phyloP scores from a whole-genome alignment of 2,888 invertebrate species.

The Elegia similella region DNA sequence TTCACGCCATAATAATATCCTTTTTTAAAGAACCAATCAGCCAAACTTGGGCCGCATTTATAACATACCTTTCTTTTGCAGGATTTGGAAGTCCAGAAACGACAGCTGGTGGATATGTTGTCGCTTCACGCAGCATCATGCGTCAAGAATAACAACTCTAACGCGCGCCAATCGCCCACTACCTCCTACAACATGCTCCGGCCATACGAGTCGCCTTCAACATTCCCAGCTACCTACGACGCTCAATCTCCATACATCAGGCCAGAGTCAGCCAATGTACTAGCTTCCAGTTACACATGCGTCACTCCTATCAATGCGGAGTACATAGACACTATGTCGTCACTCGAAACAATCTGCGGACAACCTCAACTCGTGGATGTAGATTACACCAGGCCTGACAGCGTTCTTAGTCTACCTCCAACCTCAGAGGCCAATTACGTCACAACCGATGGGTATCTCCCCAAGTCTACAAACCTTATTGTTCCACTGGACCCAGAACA shows the following conservation, averaged over 20 bases:
- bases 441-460: conserved; percentile 69
- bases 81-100: conserved; percentile 89
- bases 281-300: conserved; percentile 75
- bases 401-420: conserved; percentile 66
- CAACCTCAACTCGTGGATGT: conserved; percentile 61
- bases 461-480: conserved; percentile 70
- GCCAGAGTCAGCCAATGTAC: conserved; percentile 76
- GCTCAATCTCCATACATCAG: conserved; percentile 75
- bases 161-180: conserved; percentile 65
- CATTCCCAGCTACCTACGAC: conserved; percentile 71
- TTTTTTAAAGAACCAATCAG: background rate
- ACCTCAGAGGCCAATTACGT: conserved; percentile 55
- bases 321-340: conserved; percentile 65
- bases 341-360: conserved; percentile 65
- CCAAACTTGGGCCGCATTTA: background rate
- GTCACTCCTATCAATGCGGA: conserved; percentile 63
- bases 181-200: conserved; percentile 68
- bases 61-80: conserved; percentile 57
- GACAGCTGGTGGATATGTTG: conserved; percentile 90
- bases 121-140: conserved; percentile 88
- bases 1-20: conserved; percentile 1
- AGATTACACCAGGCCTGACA: conserved; percentile 70
- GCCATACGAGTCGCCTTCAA: conserved; percentile 67
- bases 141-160: conserved; percentile 74
- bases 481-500: conserved; percentile 79